These are phyloP conservation scores for Cynocephalus volans DNA, from an alignment of 2,113 vertebrate species.

Conservation along the genomic window DNA sequence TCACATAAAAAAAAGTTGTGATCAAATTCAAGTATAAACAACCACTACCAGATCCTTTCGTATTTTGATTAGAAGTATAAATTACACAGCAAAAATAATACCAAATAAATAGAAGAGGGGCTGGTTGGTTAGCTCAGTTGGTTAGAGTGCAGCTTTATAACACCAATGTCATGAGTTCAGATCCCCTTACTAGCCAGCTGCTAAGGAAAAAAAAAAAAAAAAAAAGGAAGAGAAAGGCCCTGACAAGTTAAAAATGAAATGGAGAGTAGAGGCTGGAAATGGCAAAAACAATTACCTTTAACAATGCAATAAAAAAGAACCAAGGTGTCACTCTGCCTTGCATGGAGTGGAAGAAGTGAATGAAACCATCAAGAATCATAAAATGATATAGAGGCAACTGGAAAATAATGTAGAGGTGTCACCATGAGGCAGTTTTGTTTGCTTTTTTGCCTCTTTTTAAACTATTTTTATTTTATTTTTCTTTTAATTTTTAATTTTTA, in stretches of 20 bases:
- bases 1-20: neutral
- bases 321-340: neutral
- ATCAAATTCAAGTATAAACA: neutral
- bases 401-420: neutral
- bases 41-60: neutral
- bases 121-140: no score
- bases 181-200: no score
- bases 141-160: no score
- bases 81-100: neutral
- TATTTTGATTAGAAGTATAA: neutral
- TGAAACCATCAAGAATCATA: neutral
- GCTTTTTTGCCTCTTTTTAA: no score
- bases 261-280: neutral
- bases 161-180: no score
- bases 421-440: no score
- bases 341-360: neutral
- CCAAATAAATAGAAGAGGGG: neutral
- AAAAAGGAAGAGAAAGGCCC: neutral
- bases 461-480: no score
- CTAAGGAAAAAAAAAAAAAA: neutral
- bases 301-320: neutral
- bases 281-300: neutral
- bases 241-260: neutral
- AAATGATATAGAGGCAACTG: neutral
- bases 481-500: no score